phyloP scores from a whole-genome alignment of 2,888 invertebrate genomes.

The Mechanitis mazaeus region DNA sequence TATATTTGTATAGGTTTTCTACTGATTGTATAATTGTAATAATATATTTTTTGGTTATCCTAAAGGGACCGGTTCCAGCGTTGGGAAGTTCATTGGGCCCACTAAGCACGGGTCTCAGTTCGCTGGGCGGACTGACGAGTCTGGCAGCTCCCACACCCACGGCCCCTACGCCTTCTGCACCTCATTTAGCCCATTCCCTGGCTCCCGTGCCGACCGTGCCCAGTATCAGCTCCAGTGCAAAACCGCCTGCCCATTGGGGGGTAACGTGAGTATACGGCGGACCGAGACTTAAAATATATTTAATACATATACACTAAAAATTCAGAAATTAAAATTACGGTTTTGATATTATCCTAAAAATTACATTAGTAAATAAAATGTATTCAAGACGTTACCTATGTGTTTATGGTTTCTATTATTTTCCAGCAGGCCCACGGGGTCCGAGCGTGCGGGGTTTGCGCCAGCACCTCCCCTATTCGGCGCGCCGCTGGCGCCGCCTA shows the following conservation, averaged over 20 bases:
- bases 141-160: slow-evolving; percentile 67
- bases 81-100: slow-evolving; percentile 51
- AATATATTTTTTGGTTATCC: not conserved
- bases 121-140: slow-evolving; percentile 49
- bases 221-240: slow-evolving; percentile 69
- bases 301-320: not conserved
- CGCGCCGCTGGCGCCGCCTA: slow-evolving; percentile 79
- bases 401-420: slow-evolving; percentile 10
- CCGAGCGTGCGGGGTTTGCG: slow-evolving; percentile 75
- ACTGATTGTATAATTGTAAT: not conserved
- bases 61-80: slow-evolving; percentile 41
- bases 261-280: slow-evolving; percentile 64
- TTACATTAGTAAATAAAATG: too few relatives aligned
- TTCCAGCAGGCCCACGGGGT: slow-evolving; percentile 65
- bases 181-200: slow-evolving; percentile 67
- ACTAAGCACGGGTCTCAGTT: slow-evolving; percentile 40
- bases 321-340: not conserved
- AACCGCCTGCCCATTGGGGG: slow-evolving; percentile 73
- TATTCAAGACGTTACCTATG: not conserved
- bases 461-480: slow-evolving; percentile 83
- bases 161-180: slow-evolving; percentile 57
- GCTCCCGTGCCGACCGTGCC: slow-evolving; percentile 73
- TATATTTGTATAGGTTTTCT: not conserved
- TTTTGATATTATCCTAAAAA: not conserved
- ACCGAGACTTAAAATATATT: not conserved